A percentile compares a stretch with the other conserved stretches of the same genome.
Conservation (phyloP, 2,797 vertebrate genomes). For the Lycodopsis pacificus region DNA sequence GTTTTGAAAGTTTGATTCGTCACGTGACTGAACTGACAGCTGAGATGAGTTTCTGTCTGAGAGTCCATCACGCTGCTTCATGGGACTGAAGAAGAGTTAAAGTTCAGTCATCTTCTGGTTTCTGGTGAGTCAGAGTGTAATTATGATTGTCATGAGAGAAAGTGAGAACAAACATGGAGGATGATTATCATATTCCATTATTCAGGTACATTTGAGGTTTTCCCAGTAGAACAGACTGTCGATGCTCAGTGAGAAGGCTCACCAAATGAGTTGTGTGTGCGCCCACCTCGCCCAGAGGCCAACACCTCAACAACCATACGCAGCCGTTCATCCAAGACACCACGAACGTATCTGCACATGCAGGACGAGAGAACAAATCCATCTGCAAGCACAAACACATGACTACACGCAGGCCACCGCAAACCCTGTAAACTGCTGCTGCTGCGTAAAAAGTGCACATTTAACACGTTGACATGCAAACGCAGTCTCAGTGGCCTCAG, state of each 20-base stretch:
- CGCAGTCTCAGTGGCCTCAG: conserved; percentile 24
- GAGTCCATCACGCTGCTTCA: neutral
- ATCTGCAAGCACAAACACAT: conserved; percentile 8
- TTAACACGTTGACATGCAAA: conserved; percentile 39
- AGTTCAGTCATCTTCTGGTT: neutral
- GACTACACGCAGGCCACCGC: conserved; percentile 16
- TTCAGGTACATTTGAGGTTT: neutral
- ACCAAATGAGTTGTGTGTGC: conserved; percentile 5
- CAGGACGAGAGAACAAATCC: conserved; percentile 30
- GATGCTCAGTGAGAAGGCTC: conserved; percentile 14
- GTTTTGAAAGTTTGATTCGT: neutral
- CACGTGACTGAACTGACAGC: neutral
- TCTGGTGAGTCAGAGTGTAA: neutral
- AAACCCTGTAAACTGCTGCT: neutral
- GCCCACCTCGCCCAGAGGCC: no score
- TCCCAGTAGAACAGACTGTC: neutral
- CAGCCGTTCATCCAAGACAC: neutral
- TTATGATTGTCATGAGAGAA: conserved; percentile 2
- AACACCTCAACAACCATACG: neutral
- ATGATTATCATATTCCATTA: no score
- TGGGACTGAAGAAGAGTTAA: neutral
- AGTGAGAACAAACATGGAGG: neutral
- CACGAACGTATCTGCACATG: neutral
- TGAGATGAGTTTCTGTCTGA: neutral
- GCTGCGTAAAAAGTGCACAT: conserved; percentile 39